Percentiles rank a stretch among this genome's conserved stretches.
phyloP scores from a whole-genome alignment of 2,888 invertebrate species.

The Colostygia pectinataria region DNA sequence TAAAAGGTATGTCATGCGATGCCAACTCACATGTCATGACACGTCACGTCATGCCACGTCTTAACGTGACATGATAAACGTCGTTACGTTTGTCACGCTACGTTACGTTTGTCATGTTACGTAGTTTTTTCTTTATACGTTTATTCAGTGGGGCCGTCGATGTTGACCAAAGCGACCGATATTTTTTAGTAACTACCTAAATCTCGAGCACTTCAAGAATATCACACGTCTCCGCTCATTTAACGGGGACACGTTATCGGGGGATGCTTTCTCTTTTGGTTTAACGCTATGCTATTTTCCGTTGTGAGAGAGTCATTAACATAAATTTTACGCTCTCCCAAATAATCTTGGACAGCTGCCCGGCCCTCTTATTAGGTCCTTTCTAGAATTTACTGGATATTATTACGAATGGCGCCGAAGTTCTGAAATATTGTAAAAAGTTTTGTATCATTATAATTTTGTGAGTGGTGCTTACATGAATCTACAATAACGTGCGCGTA shows the following conservation, averaged over 20 bases:
- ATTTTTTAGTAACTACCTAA: slow-evolving; percentile 1
- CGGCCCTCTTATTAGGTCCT: slow-evolving; percentile 62
- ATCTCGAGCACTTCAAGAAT: slow-evolving; percentile 44
- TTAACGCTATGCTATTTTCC: slow-evolving; percentile 67
- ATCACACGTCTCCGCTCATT: slow-evolving; percentile 50
- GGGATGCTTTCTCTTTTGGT: slow-evolving; percentile 61
- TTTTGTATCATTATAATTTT: too few species aligned
- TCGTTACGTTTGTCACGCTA: too few species aligned
- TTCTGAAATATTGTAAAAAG: slow-evolving; percentile 18
- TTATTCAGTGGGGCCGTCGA: too few species aligned
- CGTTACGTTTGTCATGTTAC: too few species aligned
- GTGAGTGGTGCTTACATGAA: too few species aligned
- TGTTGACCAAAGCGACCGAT: too few species aligned
- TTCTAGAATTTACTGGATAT: slow-evolving; percentile 59
- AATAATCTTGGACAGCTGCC: slow-evolving; percentile 68
- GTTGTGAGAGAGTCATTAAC: slow-evolving; percentile 67
- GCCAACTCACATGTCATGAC: too few species aligned
- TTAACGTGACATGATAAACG: too few species aligned
- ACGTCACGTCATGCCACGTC: too few species aligned
- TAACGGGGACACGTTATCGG: slow-evolving; percentile 64
- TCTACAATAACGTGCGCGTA: too few species aligned
- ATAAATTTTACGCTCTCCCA: slow-evolving; percentile 72
- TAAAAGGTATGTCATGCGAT: too few species aligned
- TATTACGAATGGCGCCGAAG: slow-evolving; percentile 54
- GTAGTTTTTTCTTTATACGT: too few species aligned